phyloP scores from a whole-genome alignment of 2,113 vertebrate genomes.

The Helogale parvula region DNA sequence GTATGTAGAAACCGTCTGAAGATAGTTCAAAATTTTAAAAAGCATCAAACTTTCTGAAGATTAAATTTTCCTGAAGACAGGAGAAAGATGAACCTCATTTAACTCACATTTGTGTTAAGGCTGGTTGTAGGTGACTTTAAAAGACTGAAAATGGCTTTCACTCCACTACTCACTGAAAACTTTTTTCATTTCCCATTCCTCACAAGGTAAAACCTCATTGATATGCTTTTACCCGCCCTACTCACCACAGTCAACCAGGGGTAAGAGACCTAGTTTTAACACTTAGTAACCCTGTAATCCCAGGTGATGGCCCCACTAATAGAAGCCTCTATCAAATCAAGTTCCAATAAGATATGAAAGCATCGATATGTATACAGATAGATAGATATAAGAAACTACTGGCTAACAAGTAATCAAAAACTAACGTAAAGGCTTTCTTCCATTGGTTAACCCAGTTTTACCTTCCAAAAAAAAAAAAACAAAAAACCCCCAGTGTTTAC shows the following conservation, averaged over 20 bases:
- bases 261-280: not conserved
- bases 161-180: not conserved
- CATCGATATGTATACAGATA: no score
- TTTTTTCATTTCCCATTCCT: not conserved
- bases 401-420: not conserved
- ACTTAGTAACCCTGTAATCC: not conserved
- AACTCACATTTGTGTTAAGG: not conserved
- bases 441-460: not conserved
- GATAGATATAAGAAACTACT: not conserved
- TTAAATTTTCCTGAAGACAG: not conserved
- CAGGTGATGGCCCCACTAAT: not conserved
- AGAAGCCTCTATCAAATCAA: not conserved
- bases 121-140: not conserved
- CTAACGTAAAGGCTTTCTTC: not conserved
- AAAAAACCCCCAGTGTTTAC: not conserved
- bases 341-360: not conserved
- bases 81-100: not conserved
- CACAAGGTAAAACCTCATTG: not conserved
- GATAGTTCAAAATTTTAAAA: not conserved
- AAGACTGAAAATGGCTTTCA: not conserved
- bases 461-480: not conserved
- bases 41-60: conserved; percentile 11
- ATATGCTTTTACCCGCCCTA: not conserved
- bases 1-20: not conserved
- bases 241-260: not conserved